Evolutionary conservation across 2,888 invertebrate genomes (phyloP), one percentile per base, ranked within the genome.

Genomic region (Flexamia atlantica): DNA sequence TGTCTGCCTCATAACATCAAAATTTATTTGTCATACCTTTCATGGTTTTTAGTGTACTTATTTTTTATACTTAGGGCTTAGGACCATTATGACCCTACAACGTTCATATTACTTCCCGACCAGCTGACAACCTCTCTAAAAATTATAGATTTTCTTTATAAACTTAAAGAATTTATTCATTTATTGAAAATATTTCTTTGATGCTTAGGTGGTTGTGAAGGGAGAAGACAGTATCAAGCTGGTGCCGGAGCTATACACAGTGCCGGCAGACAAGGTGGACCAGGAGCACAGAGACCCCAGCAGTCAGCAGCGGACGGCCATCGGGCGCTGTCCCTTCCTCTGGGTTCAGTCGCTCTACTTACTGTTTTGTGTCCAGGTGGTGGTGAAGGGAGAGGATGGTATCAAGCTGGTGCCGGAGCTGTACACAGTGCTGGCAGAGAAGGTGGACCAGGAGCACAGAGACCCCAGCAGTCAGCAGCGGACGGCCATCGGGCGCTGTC

Each of bases 341-440:
- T 99, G 99, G 99, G 99, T 97, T 0, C 99, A 99, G 90, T 98
- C 99, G 0, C 92, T 99, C 80, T 99, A 98, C 89, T 97, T 99
- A 88, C 92, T 99, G 84, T 20, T n/a, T 53, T 1, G 23, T 53
- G 53, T 53, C 14, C 17, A 53, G 20, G 23, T 53, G 23, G 5
- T 53, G 53, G 93, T 98, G 53, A 95, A 96, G 88, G 93, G 94
- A 25, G 97, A 97, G 87, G 97, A 98, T 91, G 97, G 97, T 0
- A 94, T 96, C 82, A 95, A 94, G 88, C 91, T 98, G 68, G 95
- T 99, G 83, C 99, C 99, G 5, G 99, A 99, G 91, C 91, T 98
- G 87, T 99, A 98, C 91, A 94, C 97, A 0, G 98, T 99, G 9
- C 96, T 97, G 10, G 90, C 92, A 32, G 95, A 96, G 85, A 93